These are phyloP conservation scores for Numida meleagris DNA, from an alignment of 2,113 vertebrate genomes.

Conservation along the genomic window DNA sequence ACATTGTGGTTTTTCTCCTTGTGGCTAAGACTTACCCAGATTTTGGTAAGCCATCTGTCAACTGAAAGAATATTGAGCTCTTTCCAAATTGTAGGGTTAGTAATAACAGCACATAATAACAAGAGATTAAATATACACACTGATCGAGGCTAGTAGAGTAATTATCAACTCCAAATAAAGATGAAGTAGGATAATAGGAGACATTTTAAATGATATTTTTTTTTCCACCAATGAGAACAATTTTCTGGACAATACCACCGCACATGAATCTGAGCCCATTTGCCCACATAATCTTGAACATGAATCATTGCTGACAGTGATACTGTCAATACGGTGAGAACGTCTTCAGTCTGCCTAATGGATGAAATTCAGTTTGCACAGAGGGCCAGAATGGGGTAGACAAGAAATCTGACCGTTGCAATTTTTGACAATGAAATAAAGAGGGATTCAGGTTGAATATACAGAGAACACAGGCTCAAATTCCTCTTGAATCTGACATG, in stretches of 20 bases:
- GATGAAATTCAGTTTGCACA: background rate
- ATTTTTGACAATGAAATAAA: constrained; percentile 29
- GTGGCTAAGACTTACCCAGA: background rate
- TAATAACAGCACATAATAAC: constrained; percentile 21
- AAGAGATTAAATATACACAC: constrained; percentile 11
- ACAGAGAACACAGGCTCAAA: background rate
- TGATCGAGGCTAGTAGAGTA: background rate
- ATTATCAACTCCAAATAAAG: constrained; percentile 42
- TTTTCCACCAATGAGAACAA: background rate
- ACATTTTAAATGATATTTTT: constrained; percentile 1
- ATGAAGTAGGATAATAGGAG: background rate
- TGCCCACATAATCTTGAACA: background rate
- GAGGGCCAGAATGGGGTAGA: background rate
- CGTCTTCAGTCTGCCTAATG: constrained; percentile 30
- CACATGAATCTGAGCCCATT: background rate
- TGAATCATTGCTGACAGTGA: constrained; percentile 30
- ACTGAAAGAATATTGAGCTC: constrained; percentile 1
- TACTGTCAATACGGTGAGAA: background rate
- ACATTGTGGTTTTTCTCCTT: background rate
- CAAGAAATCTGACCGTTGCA: background rate
- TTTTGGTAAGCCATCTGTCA: background rate
- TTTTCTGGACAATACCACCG: background rate
- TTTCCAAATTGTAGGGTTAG: background rate
- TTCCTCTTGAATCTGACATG: background rate
- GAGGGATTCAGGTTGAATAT: background rate